Evolutionary conservation across 1,140 invertebrate genomes (phyloP).

Genomic region (Melitaea cinxia): DNA sequence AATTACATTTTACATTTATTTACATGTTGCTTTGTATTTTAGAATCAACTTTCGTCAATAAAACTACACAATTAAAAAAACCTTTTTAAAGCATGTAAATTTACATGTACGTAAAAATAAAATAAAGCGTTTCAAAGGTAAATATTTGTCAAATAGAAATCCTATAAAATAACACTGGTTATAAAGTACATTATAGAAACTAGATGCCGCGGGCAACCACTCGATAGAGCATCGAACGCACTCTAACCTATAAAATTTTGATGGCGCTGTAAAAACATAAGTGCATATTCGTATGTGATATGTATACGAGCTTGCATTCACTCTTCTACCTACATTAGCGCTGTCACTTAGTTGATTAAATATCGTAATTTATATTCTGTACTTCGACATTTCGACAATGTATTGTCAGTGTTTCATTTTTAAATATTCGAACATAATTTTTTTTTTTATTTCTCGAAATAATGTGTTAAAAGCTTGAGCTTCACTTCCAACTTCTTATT

Average conservation of each 20-base stretch:
- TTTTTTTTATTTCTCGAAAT: no score
- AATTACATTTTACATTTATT: no score
- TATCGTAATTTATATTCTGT: slow-evolving; percentile 2
- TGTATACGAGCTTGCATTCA: slow-evolving; percentile 37
- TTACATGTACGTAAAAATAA: no score
- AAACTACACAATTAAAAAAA: not conserved
- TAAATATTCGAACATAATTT: not conserved
- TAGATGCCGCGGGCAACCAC: not conserved
- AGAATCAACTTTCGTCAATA: no score
- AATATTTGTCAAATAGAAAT: not conserved
- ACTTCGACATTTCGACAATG: no score
- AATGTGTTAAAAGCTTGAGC: no score
- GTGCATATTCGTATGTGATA: slow-evolving; percentile 34
- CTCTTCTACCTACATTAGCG: slow-evolving; percentile 34
- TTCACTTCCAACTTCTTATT: no score
- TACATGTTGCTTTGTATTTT: no score
- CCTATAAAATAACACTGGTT: not conserved
- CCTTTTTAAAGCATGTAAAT: not conserved
- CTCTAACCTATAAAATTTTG: slow-evolving; percentile 41
- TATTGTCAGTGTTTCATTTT: not conserved
- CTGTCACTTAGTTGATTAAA: slow-evolving; percentile 25
- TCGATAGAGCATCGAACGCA: slow-evolving; percentile 23
- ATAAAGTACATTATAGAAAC: not conserved
- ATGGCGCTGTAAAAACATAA: slow-evolving; percentile 46
- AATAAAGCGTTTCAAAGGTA: not conserved